Evolutionary conservation across 2,888 invertebrate genomes (phyloP).

Genomic region (Cinara cedri): DNA sequence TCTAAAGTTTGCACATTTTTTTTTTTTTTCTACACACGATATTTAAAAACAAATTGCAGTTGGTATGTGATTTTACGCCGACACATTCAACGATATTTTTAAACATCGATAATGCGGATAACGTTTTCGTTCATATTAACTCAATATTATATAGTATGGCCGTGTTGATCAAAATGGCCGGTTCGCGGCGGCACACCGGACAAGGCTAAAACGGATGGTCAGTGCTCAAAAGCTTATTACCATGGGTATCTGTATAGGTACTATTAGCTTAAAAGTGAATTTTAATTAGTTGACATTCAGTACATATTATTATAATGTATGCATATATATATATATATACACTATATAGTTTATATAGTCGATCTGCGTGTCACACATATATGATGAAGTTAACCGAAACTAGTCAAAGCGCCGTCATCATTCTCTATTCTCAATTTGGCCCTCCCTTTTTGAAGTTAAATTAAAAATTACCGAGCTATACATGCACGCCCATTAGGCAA

Average conservation of each 20-base stretch:
- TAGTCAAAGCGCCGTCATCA: constrained; percentile 18
- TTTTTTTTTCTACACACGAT: too few species aligned
- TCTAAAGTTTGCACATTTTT: too few species aligned
- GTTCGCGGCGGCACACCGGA: neutral
- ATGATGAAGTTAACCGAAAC: constrained; percentile 7
- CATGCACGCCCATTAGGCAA: too few species aligned
- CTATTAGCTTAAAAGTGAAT: constrained; percentile 34
- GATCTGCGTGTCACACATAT: neutral
- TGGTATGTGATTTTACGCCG: too few species aligned
- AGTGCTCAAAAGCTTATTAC: constrained; percentile 4
- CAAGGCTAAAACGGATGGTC: neutral
- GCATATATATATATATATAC: neutral
- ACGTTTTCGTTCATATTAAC: neutral
- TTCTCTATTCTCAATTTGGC: neutral
- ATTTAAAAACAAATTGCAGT: too few species aligned
- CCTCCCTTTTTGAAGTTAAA: neutral
- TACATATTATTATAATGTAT: neutral
- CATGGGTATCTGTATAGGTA: too few species aligned
- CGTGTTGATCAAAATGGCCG: neutral
- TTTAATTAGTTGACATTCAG: constrained; percentile 19
- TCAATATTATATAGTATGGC: neutral
- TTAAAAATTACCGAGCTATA: neutral
- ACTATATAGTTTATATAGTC: too few species aligned
- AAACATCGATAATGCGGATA: too few species aligned
- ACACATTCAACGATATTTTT: too few species aligned